Percentiles rank a stretch among this genome's conserved stretches.
Conservation (phyloP, 2,113 vertebrate genomes). For the Tychaedon coryphoeus region DNA sequence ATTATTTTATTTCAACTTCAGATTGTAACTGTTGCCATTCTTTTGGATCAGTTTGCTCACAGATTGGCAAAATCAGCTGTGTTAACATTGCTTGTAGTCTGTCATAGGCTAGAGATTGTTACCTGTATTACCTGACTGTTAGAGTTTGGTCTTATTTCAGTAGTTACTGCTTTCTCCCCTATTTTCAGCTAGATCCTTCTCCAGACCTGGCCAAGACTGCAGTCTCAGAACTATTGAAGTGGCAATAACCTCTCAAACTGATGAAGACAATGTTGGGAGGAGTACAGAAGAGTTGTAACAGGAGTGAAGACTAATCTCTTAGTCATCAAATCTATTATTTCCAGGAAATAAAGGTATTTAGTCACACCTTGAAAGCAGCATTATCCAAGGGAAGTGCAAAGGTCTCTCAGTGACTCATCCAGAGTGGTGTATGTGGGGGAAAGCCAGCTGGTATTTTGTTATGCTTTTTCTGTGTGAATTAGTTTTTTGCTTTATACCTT, state of each 20-base stretch:
- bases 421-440: neutral
- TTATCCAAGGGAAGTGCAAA: neutral
- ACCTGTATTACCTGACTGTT: neutral
- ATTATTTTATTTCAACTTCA: neutral
- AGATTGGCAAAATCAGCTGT: neutral
- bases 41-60: neutral
- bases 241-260: neutral
- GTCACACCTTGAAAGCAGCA: neutral
- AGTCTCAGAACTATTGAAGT: neutral
- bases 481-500: neutral
- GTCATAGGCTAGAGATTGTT: neutral
- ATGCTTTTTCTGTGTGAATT: accelerated
- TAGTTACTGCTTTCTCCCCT: neutral
- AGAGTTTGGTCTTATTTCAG: neutral
- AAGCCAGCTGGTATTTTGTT: neutral
- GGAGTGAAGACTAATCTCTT: neutral
- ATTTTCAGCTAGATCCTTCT: neutral
- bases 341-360: neutral
- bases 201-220: neutral
- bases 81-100: neutral
- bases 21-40: neutral
- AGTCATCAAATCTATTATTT: neutral
- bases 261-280: neutral
- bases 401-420: neutral
- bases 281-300: neutral